Percentiles rank a stretch among this genome's conserved stretches.
phyloP scores from a whole-genome alignment of 2,888 invertebrate genomes.

The Ochropleura leucogaster region DNA sequence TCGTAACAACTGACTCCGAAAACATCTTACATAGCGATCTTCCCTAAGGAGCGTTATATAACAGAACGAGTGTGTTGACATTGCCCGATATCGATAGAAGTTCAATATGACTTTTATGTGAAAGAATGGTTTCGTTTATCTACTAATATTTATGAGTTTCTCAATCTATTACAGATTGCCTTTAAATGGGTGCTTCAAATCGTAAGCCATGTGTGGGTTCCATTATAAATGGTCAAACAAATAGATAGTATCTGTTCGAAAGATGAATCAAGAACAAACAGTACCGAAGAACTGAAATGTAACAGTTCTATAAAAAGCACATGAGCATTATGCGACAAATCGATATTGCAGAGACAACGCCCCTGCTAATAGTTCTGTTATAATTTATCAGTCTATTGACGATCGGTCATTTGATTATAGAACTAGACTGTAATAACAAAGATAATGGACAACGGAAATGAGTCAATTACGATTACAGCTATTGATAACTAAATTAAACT shows the following conservation, averaged over 20 bases:
- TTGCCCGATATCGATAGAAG: conserved; percentile 78
- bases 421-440: conserved; percentile 61
- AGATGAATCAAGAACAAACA: conserved; percentile 45
- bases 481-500: conserved; percentile 69
- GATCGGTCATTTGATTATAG: conserved; percentile 62
- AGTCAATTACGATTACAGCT: conserved; percentile 71
- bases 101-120: conserved; percentile 79
- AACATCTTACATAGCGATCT: conserved; percentile 81
- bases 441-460: conserved; percentile 72
- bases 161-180: conserved; percentile 77
- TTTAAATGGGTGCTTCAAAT: conserved; percentile 74
- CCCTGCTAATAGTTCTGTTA: conserved; percentile 59
- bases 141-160: conserved; percentile 78
- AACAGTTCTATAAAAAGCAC: conserved; percentile 53
- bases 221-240: conserved; percentile 69
- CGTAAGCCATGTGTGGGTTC: conserved; percentile 72
- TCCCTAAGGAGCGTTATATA: conserved; percentile 74
- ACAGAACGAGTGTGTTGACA: conserved; percentile 79
- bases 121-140: conserved; percentile 78
- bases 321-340: conserved; percentile 54
- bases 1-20: conserved; percentile 85
- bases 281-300: conserved; percentile 38
- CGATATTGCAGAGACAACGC: conserved; percentile 63
- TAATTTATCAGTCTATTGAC: conserved; percentile 64
- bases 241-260: conserved; percentile 58